A percentile compares a stretch with the other conserved stretches of the same genome.
These are phyloP conservation scores for Tortricodes alternella DNA, from an alignment of 2,888 invertebrate species.

Conservation along the genomic window DNA sequence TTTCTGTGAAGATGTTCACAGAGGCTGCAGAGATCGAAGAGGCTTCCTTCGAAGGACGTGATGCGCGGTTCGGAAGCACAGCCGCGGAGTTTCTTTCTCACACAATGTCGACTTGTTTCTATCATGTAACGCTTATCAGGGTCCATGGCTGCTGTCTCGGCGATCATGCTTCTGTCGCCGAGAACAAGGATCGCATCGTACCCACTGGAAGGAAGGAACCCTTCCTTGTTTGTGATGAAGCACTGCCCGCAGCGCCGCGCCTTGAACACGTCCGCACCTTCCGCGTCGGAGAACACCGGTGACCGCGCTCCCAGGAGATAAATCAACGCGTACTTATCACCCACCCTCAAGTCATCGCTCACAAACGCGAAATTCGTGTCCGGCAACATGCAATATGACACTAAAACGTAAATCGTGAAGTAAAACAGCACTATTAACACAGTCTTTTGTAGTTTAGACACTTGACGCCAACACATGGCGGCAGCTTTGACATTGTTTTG, in stretches of 20 bases:
- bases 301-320: constrained; percentile 46
- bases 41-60: constrained; percentile 43
- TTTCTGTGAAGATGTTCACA: constrained; percentile 38
- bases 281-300: constrained; percentile 48
- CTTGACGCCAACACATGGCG: constrained; percentile 57
- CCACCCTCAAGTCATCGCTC: constrained; percentile 50
- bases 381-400: constrained; percentile 47
- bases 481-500: constrained; percentile 22
- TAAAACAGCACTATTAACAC: constrained; percentile 49
- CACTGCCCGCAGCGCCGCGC: constrained; percentile 51
- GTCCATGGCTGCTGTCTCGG: constrained; percentile 46
- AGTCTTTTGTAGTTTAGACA: constrained; percentile 51
- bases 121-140: constrained; percentile 51
- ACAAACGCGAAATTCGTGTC: constrained; percentile 47
- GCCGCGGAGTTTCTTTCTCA: constrained; percentile 45
- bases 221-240: constrained; percentile 60
- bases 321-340: constrained; percentile 53
- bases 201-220: constrained; percentile 55
- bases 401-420: constrained; percentile 44
- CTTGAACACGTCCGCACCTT: constrained; percentile 53
- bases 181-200: constrained; percentile 56
- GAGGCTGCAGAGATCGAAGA: constrained; percentile 45
- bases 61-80: constrained; percentile 50
- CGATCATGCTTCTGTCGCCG: constrained; percentile 40
- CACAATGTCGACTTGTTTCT: constrained; percentile 44